A percentile compares a stretch with the other conserved stretches of the same genome.
Conservation (phyloP, 2,113 vertebrate genomes). For the Hippocampus abdominalis region DNA sequence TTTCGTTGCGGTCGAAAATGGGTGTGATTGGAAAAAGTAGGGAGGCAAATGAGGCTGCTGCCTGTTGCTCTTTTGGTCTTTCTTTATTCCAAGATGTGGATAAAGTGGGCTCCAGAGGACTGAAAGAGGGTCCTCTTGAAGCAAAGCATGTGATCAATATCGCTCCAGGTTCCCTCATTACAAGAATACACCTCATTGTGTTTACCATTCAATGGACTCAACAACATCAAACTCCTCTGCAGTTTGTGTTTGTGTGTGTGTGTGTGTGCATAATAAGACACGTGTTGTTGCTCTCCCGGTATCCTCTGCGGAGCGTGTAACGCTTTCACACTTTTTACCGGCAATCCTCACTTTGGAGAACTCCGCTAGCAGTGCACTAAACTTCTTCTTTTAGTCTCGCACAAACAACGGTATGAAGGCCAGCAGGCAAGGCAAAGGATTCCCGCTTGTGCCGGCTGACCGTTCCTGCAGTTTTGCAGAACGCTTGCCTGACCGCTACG, state of each 20-base stretch:
- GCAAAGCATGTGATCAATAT: slow-evolving; percentile 66
- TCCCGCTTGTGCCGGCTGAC: not conserved
- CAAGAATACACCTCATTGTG: slow-evolving; percentile 50
- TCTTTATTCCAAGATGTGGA: slow-evolving; percentile 4
- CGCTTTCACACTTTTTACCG: not conserved
- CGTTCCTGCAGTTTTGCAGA: not conserved
- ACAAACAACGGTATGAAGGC: not conserved
- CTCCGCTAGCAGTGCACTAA: not conserved
- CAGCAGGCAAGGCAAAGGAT: not conserved
- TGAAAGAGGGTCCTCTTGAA: slow-evolving; percentile 59
- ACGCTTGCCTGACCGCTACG: not conserved
- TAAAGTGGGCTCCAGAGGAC: slow-evolving; percentile 67
- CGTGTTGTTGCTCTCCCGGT: slow-evolving; percentile 1
- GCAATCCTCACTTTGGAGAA: not conserved
- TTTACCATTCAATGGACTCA: slow-evolving; percentile 48
- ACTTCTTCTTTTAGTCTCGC: not conserved
- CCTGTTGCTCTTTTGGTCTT: slow-evolving; percentile 8
- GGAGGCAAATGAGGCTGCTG: slow-evolving; percentile 46
- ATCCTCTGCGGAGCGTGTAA: slow-evolving; percentile 2
- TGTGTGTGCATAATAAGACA: slow-evolving; percentile 23
- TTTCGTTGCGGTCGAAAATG: slow-evolving; percentile 8
- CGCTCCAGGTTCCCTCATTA: slow-evolving; percentile 60
- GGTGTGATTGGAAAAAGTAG: slow-evolving; percentile 18
- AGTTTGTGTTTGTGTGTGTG: slow-evolving; percentile 18
- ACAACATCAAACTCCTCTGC: slow-evolving; percentile 28